A percentile compares a stretch with the other conserved stretches of the same genome.
These are phyloP conservation scores for Gavia stellata DNA, from an alignment of 2,113 vertebrate species.

Conservation along the genomic window DNA sequence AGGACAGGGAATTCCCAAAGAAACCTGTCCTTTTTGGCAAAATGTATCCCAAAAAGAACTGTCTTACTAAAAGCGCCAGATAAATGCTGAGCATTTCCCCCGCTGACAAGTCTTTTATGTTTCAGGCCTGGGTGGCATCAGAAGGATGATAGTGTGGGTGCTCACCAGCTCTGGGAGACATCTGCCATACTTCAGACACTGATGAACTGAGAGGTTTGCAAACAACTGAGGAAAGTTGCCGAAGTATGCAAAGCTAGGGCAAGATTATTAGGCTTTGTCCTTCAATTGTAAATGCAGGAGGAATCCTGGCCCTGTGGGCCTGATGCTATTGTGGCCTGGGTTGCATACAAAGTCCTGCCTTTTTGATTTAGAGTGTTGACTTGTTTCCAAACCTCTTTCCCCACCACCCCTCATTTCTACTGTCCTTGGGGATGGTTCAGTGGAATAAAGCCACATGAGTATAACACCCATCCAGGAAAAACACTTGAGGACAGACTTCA, in stretches of 20 bases:
- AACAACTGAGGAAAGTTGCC: background rate
- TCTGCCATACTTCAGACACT: background rate
- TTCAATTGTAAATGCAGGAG: background rate
- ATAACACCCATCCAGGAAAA: constrained; percentile 6
- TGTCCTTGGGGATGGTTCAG: background rate
- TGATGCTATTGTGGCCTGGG: background rate
- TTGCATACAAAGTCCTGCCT: background rate
- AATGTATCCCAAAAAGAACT: background rate
- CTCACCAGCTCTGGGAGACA: background rate
- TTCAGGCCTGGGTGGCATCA: background rate
- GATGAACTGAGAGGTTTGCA: background rate
- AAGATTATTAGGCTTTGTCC: background rate
- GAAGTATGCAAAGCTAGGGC: background rate
- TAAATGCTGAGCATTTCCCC: background rate
- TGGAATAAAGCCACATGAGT: background rate
- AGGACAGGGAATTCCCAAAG: background rate
- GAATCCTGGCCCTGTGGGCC: background rate
- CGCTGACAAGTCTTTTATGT: background rate
- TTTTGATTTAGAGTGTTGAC: constrained; percentile 15
- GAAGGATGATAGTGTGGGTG: background rate
- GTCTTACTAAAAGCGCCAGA: background rate
- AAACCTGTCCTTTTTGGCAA: background rate
- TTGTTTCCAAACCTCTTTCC: constrained; percentile 11
- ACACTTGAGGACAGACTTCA: background rate
- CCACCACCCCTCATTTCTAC: background rate